Conservation (phyloP, 2,113 vertebrate genomes). For the Pseudopipra pipra region DNA sequence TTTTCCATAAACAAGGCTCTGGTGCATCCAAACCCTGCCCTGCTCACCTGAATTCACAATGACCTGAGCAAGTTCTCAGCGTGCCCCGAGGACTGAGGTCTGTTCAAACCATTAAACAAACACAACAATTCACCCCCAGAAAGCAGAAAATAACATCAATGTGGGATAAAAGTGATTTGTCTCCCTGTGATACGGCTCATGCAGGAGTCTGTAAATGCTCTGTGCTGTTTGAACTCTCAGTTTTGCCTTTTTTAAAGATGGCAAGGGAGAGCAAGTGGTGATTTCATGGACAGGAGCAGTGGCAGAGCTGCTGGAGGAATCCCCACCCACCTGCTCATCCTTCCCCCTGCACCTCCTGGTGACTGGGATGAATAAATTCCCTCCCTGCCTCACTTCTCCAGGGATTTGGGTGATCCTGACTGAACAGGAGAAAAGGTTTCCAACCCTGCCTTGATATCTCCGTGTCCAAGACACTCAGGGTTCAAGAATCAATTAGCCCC, state of each 20-base stretch:
- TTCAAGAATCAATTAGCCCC: background rate
- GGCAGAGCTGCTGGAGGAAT: background rate
- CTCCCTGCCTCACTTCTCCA: background rate
- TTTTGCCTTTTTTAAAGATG: background rate
- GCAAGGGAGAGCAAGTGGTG: background rate
- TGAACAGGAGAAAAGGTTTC: background rate
- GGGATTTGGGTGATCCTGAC: background rate
- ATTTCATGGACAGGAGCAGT: background rate
- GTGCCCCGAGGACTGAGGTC: background rate
- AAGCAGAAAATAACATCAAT: constrained; percentile 12
- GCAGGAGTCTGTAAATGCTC: background rate
- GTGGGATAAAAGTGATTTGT: constrained; percentile 23
- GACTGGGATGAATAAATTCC: background rate
- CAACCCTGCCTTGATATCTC: background rate
- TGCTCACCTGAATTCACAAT: constrained; percentile 36
- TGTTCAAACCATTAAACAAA: constrained; percentile 47
- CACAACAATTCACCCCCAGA: constrained; percentile 5
- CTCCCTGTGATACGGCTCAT: background rate
- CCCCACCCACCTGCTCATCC: background rate
- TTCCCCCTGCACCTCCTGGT: background rate
- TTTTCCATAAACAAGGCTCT: background rate
- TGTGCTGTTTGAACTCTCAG: background rate
- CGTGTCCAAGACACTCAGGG: background rate
- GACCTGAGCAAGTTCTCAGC: background rate
- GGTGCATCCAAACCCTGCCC: background rate